These are phyloP conservation scores for Drosophila gaucha DNA, from an alignment of 2,888 invertebrate species.

Conservation along the genomic window DNA sequence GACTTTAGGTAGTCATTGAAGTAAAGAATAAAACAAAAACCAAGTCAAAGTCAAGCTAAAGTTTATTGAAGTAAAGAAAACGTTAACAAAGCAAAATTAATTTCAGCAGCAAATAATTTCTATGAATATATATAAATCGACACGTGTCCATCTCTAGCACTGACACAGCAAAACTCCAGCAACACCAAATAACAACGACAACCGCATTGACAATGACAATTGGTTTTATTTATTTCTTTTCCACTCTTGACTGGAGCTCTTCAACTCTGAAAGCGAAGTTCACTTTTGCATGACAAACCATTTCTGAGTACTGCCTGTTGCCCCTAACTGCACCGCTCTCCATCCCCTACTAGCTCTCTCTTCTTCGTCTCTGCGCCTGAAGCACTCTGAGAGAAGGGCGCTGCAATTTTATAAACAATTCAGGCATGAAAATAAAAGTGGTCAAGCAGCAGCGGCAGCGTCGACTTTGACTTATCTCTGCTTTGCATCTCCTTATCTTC, in stretches of 20 bases:
- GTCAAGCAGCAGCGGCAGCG: constrained; percentile 49
- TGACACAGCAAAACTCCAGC: neutral
- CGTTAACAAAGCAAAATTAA: neutral
- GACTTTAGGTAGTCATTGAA: neutral
- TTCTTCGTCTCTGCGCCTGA: neutral
- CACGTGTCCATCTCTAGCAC: neutral
- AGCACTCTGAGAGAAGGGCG: constrained; percentile 25
- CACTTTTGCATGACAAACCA: constrained; percentile 78
- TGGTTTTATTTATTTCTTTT: constrained; percentile 53
- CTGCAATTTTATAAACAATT: constrained; percentile 70
- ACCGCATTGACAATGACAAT: constrained; percentile 56
- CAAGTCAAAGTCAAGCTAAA: too few relatives aligned
- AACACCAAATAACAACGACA: constrained; percentile 11
- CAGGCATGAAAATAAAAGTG: constrained; percentile 80
- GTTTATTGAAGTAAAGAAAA: neutral
- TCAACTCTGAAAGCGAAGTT: constrained; percentile 62
- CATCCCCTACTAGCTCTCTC: neutral
- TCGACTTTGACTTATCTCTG: constrained; percentile 44
- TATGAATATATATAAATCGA: neutral
- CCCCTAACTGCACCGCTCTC: neutral
- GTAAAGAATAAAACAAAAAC: neutral
- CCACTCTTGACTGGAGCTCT: constrained; percentile 66
- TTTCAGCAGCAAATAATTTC: neutral
- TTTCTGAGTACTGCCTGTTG: constrained; percentile 44
- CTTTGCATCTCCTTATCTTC: constrained; percentile 52